Conservation (phyloP, 2,797 vertebrate genomes). For the Coregonus ussuriensis region DNA sequence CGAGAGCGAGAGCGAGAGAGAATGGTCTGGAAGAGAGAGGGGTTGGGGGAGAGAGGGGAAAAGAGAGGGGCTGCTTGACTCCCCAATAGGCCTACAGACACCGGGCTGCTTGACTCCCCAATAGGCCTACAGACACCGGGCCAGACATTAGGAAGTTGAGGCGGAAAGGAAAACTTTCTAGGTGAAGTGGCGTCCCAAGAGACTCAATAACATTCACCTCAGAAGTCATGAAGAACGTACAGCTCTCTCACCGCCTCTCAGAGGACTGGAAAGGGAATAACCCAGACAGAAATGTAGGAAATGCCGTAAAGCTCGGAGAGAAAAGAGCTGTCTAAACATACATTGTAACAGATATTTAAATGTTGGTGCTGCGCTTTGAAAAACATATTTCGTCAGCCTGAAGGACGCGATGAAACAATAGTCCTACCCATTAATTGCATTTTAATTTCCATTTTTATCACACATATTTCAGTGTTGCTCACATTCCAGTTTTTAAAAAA, state of each 20-base stretch:
- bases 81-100: too few species aligned
- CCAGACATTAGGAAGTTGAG: slow-evolving; percentile 50
- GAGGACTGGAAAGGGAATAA: background rate
- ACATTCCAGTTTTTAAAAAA: background rate
- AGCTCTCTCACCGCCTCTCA: background rate
- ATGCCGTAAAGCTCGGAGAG: background rate
- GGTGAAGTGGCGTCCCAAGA: slow-evolving; percentile 57
- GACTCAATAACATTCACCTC: slow-evolving; percentile 57
- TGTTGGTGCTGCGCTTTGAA: background rate
- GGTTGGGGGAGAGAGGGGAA: background rate
- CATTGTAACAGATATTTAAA: background rate
- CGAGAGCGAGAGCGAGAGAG: too few species aligned
- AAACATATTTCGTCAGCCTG: background rate
- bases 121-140: slow-evolving; percentile 6
- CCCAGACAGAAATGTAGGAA: background rate
- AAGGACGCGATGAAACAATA: background rate
- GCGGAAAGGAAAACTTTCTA: slow-evolving; percentile 40
- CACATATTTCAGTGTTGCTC: background rate
- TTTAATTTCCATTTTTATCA: background rate
- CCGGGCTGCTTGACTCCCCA: slow-evolving; percentile 50
- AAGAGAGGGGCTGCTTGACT: slow-evolving; percentile 31
- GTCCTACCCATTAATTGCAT: background rate
- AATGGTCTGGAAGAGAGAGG: background rate
- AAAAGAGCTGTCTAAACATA: background rate
- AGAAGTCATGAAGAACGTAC: slow-evolving; percentile 39